Evolutionary conservation across 2,113 vertebrate genomes (phyloP), one percentile per base, ranked within the genome.

Genomic region (Eupsittula cactorum): DNA sequence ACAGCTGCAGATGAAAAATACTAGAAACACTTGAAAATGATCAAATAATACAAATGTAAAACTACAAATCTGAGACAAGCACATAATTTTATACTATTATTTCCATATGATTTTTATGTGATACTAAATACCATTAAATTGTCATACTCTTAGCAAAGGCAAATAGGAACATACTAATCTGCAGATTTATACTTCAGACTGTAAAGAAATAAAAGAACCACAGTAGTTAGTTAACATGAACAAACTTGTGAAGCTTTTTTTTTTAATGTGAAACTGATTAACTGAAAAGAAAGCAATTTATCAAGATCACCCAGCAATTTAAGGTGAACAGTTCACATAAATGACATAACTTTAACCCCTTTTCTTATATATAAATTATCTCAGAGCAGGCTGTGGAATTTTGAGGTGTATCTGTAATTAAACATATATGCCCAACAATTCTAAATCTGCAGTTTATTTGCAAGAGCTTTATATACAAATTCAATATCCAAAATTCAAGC

Each of bases 401-500:
- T 60, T 4, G 2, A 78, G 76, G 42, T 70, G 73, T 75, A 90
- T 47, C 57, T 96, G 39, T 57, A 95, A 93, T 93, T 83, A 92
- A 88, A 90, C 19, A 74, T 93, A 88, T 76, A 88, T 88, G 55
- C 71, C 78, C 55, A 88, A 81, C 63, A 88, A 78, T 79, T 86
- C 60, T 84, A 90, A 88, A 88, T 90, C 82, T 93, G 88, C 35
- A 90, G 29, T 94, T 95, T 90, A 93, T 96, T 96, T 94, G 90
- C 68, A 88, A 94, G 96, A 90, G 85, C 92, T 78, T 90, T 88
- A 90, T 92, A 92, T 90, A 96, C 93, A 97, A 91, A 77, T 73
- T 93, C 62, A 91, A 82, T 91, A 71, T 81, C 95, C 64, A 95
- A 95, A 96, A 93, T 81, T 93, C 90, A 94, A 93, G 79, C 71